Evolutionary conservation across 2,113 vertebrate genomes (phyloP).

Genomic region (Aphyosemion australe): DNA sequence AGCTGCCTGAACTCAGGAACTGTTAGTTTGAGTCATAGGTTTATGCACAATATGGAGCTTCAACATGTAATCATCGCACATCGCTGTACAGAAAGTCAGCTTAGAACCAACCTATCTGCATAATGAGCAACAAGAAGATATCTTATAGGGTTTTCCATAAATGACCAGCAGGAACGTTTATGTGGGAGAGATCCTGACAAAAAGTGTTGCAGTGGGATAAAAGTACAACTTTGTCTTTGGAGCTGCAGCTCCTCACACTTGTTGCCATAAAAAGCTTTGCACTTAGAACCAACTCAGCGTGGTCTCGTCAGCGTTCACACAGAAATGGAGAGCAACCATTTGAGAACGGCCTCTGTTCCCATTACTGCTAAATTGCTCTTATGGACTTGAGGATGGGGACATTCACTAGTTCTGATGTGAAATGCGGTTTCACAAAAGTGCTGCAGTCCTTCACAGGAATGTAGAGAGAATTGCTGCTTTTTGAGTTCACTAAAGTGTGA

Average conservation of each 20-base stretch:
- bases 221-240: constrained; percentile 7
- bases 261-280: constrained; percentile 13
- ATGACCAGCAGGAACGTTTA: neutral
- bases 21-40: constrained; percentile 24
- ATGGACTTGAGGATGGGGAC: neutral
- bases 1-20: constrained; percentile 31
- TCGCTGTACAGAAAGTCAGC: neutral
- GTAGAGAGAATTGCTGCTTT: neutral
- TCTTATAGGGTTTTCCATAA: neutral
- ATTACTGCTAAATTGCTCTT: constrained; percentile 11
- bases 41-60: constrained; percentile 23
- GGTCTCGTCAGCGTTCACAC: neutral
- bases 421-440: neutral
- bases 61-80: neutral
- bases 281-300: neutral
- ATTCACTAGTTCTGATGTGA: neutral
- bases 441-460: neutral
- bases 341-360: neutral
- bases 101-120: neutral
- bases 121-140: neutral
- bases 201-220: neutral
- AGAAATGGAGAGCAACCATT: neutral
- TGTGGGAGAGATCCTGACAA: neutral
- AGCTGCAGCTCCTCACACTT: constrained; percentile 8
- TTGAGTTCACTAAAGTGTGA: neutral